A percentile compares a stretch with the other conserved stretches of the same genome.
Conservation (phyloP, 1,140 invertebrate genomes). For the Brachionus paranguensis region DNA sequence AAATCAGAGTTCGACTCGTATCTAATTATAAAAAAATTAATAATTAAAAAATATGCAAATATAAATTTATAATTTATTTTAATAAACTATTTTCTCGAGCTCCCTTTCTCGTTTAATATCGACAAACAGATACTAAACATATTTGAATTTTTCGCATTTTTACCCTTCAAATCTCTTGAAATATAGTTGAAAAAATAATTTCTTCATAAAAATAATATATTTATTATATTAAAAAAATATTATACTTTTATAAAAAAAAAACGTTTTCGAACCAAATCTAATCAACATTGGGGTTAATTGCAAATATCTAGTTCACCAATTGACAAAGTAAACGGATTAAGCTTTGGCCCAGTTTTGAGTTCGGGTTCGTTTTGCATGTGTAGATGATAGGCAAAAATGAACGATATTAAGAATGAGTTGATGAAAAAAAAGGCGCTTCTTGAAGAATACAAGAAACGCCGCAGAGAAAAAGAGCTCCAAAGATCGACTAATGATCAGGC, state of each 20-base stretch:
- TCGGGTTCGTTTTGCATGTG: not conserved
- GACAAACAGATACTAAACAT: slow-evolving; percentile 27
- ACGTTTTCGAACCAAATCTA: not conserved
- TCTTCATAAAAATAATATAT: not conserved
- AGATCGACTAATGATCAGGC: not conserved
- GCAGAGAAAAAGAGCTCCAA: not conserved
- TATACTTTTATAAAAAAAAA: not conserved
- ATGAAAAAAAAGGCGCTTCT: slow-evolving; percentile 32
- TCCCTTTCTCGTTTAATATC: slow-evolving; percentile 3
- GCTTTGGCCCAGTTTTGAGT: not conserved
- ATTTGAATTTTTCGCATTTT: not conserved
- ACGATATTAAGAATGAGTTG: slow-evolving; percentile 26
- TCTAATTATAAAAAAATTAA: slow-evolving; percentile 17
- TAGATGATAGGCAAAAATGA: not conserved
- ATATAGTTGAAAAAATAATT: slow-evolving; percentile 1
- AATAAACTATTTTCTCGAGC: not conserved
- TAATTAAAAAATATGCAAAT: slow-evolving; percentile 22
- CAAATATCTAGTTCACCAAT: not conserved
- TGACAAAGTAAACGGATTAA: not conserved
- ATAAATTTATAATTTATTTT: slow-evolving; percentile 14
- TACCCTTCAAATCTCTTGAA: not conserved
- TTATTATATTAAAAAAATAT: not conserved
- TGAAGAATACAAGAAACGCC: slow-evolving; percentile 19
- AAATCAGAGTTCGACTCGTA: not conserved
- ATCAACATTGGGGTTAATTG: not conserved